These are phyloP conservation scores for Seira sanloemensis DNA, from an alignment of 2,888 invertebrate genomes.

Conservation along the genomic window DNA sequence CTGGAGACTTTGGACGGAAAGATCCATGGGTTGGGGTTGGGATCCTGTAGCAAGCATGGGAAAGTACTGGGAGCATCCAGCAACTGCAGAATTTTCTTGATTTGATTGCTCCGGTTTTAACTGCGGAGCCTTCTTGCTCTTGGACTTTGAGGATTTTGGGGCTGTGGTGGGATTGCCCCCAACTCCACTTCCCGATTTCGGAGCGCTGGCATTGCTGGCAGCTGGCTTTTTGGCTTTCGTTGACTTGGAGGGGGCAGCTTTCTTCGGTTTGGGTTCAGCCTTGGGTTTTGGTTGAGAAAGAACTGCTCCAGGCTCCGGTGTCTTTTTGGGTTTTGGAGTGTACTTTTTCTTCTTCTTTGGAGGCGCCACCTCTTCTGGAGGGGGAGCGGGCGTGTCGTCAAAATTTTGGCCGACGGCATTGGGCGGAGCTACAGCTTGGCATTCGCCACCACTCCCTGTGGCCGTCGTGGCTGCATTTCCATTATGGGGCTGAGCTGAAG, in stretches of 20 bases:
- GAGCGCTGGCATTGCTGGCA: too few relatives aligned
- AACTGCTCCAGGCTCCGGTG: neutral
- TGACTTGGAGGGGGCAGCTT: neutral
- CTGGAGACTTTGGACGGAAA: constrained; percentile 21
- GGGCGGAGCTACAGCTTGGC: too few relatives aligned
- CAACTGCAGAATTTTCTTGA: neutral
- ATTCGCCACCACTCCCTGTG: too few relatives aligned
- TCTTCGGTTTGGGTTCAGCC: neutral
- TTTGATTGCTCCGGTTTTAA: constrained; percentile 10
- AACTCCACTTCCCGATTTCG: too few relatives aligned
- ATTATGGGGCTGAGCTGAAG: too few relatives aligned
- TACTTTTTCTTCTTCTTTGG: constrained; percentile 49
- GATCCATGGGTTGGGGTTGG: neutral
- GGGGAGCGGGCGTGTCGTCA: neutral
- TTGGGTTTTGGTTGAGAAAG: neutral
- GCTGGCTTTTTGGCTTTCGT: constrained; percentile 18
- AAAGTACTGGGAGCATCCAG: neutral
- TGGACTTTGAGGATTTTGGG: neutral
- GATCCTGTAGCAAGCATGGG: neutral
- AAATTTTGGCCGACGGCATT: too few relatives aligned
- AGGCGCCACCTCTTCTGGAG: constrained; percentile 17
- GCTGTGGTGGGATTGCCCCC: too few relatives aligned
- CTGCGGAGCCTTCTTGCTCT: neutral
- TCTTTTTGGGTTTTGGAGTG: constrained; percentile 26
- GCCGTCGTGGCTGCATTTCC: too few relatives aligned